Base-by-base conservation (phyloP, 2,797 vertebrate genomes). In the Bovichtus variegatus region DNA sequence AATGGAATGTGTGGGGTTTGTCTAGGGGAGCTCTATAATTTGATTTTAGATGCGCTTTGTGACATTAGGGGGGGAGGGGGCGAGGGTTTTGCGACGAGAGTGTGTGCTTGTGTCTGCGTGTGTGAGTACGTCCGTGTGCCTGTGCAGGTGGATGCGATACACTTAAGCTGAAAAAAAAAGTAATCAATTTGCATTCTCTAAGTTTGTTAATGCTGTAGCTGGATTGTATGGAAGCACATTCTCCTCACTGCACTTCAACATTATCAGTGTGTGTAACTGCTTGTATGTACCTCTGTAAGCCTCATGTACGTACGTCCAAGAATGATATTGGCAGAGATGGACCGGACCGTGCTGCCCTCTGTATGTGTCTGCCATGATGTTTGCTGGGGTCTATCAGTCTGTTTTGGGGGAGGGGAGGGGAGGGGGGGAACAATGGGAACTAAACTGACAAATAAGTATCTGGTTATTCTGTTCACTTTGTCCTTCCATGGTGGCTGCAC, bases 1-100 rank as follows among this genome's bases (percentile, higher is more conserved):
- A 94, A 92, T 93, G 93, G 94, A 94, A 94, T 92, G 88, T 93
- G 90, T 88, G 85, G 88, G 83, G 81, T 87, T 93, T 88, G 89
- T 86, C 88, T 78, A 66, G 84, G 84, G 89, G 85, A 90, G 82
- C 89, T 79, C 80, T 89, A 81, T 91, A 41, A 87, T 89, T 88
- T 89, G 89, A 90, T 93, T 94, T 92, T 93, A 93, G 90, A 83
- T 5, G 68, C 79, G 91, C 89, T 90, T 91, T 81, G 88, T 89
- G 89, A 89, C 82, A 83, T 87, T 54, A 54, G 40, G 86, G 60
- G 49, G 53, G 55, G 29, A 21, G 25, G 70, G 40, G 13, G 41
- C 11, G 23, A 51, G 75, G 71, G 34, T 62, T 63, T 62, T 64
- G 69, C 40, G 27, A 73, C 1, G 46, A 51, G 79, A 43, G 71